A percentile compares a stretch with the other conserved stretches of the same genome.
Conservation (phyloP, 2,888 invertebrate genomes). For the Drosophila kambysellisi region DNA sequence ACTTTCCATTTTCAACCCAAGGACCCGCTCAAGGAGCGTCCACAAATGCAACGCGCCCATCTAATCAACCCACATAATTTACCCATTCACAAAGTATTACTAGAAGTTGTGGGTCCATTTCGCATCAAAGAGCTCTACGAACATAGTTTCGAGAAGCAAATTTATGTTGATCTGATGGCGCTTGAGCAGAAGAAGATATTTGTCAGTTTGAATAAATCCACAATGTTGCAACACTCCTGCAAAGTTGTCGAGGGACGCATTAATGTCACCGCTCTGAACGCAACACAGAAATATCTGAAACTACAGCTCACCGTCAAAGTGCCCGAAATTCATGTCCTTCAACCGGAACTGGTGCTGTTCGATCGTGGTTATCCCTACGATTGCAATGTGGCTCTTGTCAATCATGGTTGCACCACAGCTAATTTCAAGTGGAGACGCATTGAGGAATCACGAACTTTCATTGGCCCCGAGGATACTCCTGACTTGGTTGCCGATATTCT, state of each 20-base stretch:
- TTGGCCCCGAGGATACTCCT: slow-evolving; percentile 58
- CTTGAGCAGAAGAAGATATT: slow-evolving; percentile 68
- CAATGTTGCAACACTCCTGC: slow-evolving; percentile 54
- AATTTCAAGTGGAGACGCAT: slow-evolving; percentile 76
- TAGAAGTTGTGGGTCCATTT: slow-evolving; percentile 74
- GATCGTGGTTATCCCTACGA: slow-evolving; percentile 57
- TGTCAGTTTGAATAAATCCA: slow-evolving; percentile 59
- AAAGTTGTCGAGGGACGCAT: slow-evolving; percentile 69
- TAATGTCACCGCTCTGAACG: slow-evolving; percentile 55
- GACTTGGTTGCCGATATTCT: slow-evolving; percentile 69
- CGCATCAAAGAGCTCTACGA: slow-evolving; percentile 68
- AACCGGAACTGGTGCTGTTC: slow-evolving; percentile 74
- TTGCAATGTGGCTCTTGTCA: slow-evolving; percentile 59
- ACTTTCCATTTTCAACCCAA: slow-evolving; percentile 63
- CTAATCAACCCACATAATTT: slow-evolving; percentile 40
- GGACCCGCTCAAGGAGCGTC: slow-evolving; percentile 57
- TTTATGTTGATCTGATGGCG: slow-evolving; percentile 31
- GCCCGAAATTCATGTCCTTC: slow-evolving; percentile 68
- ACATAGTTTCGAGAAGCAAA: slow-evolving; percentile 48
- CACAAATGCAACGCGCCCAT: slow-evolving; percentile 38
- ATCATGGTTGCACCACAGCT: slow-evolving; percentile 67
- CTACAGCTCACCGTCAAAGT: slow-evolving; percentile 57
- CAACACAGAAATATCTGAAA: slow-evolving; percentile 57
- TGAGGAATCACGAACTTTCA: slow-evolving; percentile 46
- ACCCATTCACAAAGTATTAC: slow-evolving; percentile 26